phyloP scores from a whole-genome alignment of 2,797 vertebrate species.

The Eupleurogrammus muticus region DNA sequence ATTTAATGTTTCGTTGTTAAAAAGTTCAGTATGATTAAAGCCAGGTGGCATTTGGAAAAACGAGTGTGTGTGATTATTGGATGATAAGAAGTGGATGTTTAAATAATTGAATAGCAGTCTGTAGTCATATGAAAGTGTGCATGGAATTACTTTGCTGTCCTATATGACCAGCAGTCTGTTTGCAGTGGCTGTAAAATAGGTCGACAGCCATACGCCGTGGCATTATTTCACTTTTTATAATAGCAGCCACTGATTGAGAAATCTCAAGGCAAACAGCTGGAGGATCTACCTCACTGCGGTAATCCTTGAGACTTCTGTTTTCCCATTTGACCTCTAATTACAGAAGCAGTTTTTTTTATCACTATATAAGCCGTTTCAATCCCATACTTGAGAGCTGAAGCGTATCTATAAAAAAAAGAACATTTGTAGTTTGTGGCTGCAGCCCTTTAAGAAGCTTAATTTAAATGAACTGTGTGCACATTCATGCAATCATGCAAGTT shows the following conservation, averaged over 20 bases:
- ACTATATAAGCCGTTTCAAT: neutral
- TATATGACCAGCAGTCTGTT: neutral
- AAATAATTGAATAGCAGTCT: neutral
- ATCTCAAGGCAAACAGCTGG: constrained; percentile 24
- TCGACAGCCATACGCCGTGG: constrained; percentile 42
- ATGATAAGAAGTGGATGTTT: neutral
- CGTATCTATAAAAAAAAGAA: constrained; percentile 4
- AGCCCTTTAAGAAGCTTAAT: constrained; percentile 11
- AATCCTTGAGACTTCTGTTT: constrained; percentile 24
- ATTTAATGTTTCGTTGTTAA: constrained; percentile 46
- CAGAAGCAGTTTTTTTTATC: constrained; percentile 23
- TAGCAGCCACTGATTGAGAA: constrained; percentile 37
- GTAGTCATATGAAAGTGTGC: too few species aligned
- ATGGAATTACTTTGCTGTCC: neutral
- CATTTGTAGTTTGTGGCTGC: neutral
- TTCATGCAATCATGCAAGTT: neutral
- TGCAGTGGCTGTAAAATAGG: constrained; percentile 43
- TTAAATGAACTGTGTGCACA: neutral
- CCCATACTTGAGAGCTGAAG: neutral
- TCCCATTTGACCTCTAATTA: constrained; percentile 25
- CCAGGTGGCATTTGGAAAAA: constrained; percentile 15
- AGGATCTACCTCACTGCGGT: neutral
- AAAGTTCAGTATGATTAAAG: constrained; percentile 53
- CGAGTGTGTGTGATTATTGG: constrained; percentile 31
- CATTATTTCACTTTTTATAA: constrained; percentile 44